Base-by-base conservation (phyloP, 1,140 invertebrate genomes). In the Trinorchestia longiramus region DNA sequence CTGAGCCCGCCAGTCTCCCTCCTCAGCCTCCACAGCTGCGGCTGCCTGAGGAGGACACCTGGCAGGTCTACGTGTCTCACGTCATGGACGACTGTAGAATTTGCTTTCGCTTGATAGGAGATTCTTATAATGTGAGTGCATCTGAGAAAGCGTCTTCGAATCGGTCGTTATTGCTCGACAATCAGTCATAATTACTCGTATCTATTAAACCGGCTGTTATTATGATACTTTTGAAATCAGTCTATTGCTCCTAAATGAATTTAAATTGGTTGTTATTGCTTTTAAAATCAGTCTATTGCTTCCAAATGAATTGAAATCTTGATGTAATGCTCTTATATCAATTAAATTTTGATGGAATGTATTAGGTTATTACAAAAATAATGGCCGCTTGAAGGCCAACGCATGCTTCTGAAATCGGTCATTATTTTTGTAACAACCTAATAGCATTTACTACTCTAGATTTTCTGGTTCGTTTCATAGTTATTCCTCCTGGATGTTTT, bases 61-160 rank as follows among this genome's bases (percentile, higher is more conserved):
- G 92, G 92, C 92, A 94, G 92, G 92, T 94, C 3, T 94, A 45
- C 40, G 92, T 94, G 43, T 94, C 92, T 0, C 92, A 94, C 92
- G 47, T 94, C 44, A 43, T 94, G 43, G 43, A 44, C 40, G 92
- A 94, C 44, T 8, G 92, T 44, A 94, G 44, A 15, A 94, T 94
- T 45, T 94, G 92, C 43, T 94, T 44, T 40, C 43, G 92, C 4
- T 40, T 94, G 0, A 28, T 94, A 0, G 92, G 40, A 45, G 92
- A 94, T 40, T 40, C 92, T 44, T 94, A 94, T 40, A 45, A 44
- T 40, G 92, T 94, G 43, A 94, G 92, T 94, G 3, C 1, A 43
- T 43, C 28, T n/a, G n/a, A n/a, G n/a, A 42, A 42, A 91, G 41
- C 43, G 88, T 91, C 42, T 8, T 88, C 8, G 8, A 6, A 88